Evolutionary conservation across 2,888 invertebrate species (phyloP).

Genomic region (Coremacera marginata): DNA sequence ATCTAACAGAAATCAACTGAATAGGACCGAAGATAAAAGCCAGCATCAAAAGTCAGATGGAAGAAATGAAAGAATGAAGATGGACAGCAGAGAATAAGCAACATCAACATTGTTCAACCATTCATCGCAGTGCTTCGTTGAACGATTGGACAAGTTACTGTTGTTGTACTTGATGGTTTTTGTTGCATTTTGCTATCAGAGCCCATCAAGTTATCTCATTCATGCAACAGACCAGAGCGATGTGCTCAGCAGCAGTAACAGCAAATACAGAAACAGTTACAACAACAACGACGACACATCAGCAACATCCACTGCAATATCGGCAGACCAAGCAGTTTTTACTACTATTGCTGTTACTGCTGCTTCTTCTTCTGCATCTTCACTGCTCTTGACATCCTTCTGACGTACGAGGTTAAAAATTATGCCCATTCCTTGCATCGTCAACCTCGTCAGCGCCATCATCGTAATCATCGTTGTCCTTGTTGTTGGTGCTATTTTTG

Average conservation of each 20-base stretch:
- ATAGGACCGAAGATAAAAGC: conserved; percentile 29
- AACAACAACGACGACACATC: conserved; percentile 2
- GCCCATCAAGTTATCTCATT: conserved; percentile 29
- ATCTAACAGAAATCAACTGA: conserved; percentile 7
- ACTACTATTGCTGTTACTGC: not conserved
- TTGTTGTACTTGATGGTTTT: not conserved
- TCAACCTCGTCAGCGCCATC: not conserved
- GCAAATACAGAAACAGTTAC: not conserved
- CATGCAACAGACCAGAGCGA: not conserved
- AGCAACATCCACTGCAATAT: conserved; percentile 8
- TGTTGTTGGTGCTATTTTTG: not conserved
- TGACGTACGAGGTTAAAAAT: conserved; percentile 16
- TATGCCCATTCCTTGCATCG: not conserved
- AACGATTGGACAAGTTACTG: not conserved
- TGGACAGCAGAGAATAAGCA: not conserved
- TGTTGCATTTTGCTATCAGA: conserved; percentile 9
- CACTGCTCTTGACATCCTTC: conserved; percentile 24
- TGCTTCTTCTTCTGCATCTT: not conserved
- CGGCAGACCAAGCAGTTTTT: conserved; percentile 7
- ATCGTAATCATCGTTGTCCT: not conserved
- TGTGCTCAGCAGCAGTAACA: not conserved
- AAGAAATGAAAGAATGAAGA: not conserved
- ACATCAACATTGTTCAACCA: conserved; percentile 5
- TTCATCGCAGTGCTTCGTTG: conserved; percentile 26
- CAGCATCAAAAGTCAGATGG: conserved; percentile 6